Conservation (phyloP, 2,113 vertebrate genomes). For the Trichomycterus rosablanca region DNA sequence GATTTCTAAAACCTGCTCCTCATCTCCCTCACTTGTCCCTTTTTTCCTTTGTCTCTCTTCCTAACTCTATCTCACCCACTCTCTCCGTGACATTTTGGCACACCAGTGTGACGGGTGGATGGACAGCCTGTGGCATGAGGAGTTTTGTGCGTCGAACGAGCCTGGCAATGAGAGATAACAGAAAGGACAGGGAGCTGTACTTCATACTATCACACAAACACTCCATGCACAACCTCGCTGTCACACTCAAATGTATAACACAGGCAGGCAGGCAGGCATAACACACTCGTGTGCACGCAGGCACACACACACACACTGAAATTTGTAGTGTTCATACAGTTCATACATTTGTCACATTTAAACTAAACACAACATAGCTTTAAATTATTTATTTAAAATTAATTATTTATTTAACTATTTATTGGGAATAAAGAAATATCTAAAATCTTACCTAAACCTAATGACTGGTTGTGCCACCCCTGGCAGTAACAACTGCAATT, state of each 20-base stretch:
- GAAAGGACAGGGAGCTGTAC: slow-evolving; percentile 10
- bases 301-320: background rate
- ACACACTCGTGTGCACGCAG: slow-evolving; percentile 7
- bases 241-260: slow-evolving; percentile 6
- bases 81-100: slow-evolving; percentile 59
- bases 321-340: no score
- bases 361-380: no score
- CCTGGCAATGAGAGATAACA: slow-evolving; percentile 69
- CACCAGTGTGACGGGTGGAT: slow-evolving; percentile 59
- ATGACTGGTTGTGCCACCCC: no score
- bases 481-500: no score
- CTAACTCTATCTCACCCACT: background rate
- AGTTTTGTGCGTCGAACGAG: slow-evolving; percentile 58
- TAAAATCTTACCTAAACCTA: no score
- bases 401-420: no score
- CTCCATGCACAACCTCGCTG: slow-evolving; percentile 5
- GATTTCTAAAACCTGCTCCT: no score
- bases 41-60: background rate
- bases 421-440: no score
- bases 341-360: no score
- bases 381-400: no score
- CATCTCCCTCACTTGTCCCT: background rate
- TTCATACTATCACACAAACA: slow-evolving; percentile 10
- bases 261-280: slow-evolving; percentile 30
- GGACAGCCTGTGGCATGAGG: slow-evolving; percentile 68